Percentiles rank a stretch among this genome's conserved stretches.
Evolutionary conservation across 2,888 invertebrate genomes (phyloP).

Genomic region (Micropterix aruncella): DNA sequence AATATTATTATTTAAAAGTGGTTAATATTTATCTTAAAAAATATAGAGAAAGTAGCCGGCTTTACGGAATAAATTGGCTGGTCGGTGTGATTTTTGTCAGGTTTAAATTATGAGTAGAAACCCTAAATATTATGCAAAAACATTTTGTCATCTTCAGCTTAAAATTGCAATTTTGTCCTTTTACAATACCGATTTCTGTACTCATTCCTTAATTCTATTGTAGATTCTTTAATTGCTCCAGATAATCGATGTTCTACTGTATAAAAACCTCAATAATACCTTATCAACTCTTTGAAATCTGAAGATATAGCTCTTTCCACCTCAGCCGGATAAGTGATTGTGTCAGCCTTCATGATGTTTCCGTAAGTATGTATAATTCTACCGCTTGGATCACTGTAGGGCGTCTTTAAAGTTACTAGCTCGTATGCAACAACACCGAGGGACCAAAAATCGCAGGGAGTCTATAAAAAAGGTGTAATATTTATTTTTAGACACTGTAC

Average conservation of each 20-base stretch:
- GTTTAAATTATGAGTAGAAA: no score
- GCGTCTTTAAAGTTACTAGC: slow-evolving; percentile 59
- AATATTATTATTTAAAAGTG: no score
- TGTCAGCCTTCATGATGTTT: slow-evolving; percentile 40
- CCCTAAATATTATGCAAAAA: no score
- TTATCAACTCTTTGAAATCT: slow-evolving; percentile 1
- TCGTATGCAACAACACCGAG: slow-evolving; percentile 76
- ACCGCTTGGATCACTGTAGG: slow-evolving; percentile 49
- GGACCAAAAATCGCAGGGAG: slow-evolving; percentile 81
- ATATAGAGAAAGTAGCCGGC: no score
- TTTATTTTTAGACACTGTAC: no score
- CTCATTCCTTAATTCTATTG: no score
- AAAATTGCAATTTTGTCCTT: no score
- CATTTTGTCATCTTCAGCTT: no score
- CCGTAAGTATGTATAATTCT: slow-evolving; percentile 43
- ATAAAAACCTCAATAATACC: neutral
- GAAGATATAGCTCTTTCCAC: neutral
- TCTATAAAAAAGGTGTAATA: slow-evolving; percentile 34
- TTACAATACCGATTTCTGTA: no score
- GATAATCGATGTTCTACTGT: slow-evolving; percentile 11
- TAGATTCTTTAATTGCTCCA: neutral
- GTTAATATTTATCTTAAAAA: no score
- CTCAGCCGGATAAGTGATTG: slow-evolving; percentile 20
- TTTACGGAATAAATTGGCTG: no score
- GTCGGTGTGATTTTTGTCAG: no score